Base-by-base conservation (phyloP, 2,113 vertebrate species). In the Zootoca vivipara region DNA sequence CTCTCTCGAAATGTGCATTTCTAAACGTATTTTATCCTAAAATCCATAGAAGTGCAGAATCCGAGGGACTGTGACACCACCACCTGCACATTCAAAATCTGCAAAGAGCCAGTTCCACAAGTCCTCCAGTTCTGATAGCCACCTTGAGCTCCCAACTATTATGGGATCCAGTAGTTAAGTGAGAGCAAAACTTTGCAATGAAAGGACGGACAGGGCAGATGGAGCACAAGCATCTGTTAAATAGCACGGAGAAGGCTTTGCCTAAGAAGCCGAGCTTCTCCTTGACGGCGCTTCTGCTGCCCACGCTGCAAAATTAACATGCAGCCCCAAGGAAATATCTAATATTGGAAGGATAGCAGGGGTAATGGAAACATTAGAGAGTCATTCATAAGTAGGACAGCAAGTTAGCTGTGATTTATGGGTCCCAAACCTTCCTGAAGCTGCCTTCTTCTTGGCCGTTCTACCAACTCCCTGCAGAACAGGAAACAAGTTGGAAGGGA, bases 261-360 rank as follows among this genome's bases (percentile, higher is more conserved):
- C 69, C 56, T 90, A 73, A 69, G 26, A 58, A 91, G 84, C 88
- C 89, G 78, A 69, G 78, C 84, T 12, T 77, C 26, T 89, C 22
- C 1, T 15, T 87, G 28, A 78, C 83, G 67, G 40, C 69, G n/a
- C 82, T 65, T 83, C 42, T 87, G 88, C 69, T 67, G 86, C 65
- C 82, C 92, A 85, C 85, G 82, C 90, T 92, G 78, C 89, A 94
- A 91, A 18, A 89, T 93, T 86, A 93, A 69, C 74, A 84, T 0
- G 86, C 78, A 91, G 35, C 70, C 75, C 90, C 89, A 78, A 42
- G 92, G 67, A 89, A 84, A 87, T 33, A 46, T 15, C 89, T 13
- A 83, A 86, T 69, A 82, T 92, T 90, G 87, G 91, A 93, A 78
- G 87, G 38, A 72, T 30, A 24, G 3, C n/a, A 69, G 42, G 69